Conservation (phyloP, 1,140 invertebrate species). For the Semibalanus balanoides region DNA sequence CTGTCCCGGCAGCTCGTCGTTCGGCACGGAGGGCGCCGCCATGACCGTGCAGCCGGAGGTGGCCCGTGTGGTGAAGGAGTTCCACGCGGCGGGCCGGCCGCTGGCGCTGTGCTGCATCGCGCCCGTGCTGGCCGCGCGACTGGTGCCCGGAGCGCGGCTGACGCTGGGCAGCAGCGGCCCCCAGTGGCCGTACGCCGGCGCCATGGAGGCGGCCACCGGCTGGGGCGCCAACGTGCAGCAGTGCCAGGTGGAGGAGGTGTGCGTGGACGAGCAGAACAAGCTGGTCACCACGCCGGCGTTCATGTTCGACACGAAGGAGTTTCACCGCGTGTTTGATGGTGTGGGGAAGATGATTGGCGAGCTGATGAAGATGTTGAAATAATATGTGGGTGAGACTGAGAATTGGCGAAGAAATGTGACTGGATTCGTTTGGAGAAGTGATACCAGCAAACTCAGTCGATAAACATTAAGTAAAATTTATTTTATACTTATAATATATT, state of each 20-base stretch:
- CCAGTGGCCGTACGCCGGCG: constrained; percentile 42
- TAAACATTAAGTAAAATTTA: too few relatives aligned
- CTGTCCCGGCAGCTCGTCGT: constrained; percentile 36
- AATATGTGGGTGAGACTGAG: too few relatives aligned
- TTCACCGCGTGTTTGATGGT: constrained; percentile 35
- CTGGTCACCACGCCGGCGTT: constrained; percentile 45
- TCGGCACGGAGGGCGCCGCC: constrained; percentile 38
- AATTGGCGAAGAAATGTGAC: too few relatives aligned
- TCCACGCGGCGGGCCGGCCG: constrained; percentile 39
- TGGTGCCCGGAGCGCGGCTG: constrained; percentile 17
- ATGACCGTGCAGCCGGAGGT: constrained; percentile 39
- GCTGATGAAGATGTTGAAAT: constrained; percentile 27
- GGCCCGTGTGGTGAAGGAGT: constrained; percentile 37
- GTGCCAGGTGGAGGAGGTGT: constrained; percentile 33
- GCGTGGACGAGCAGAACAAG: constrained; percentile 36
- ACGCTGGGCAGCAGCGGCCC: constrained; percentile 20
- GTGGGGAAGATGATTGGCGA: constrained; percentile 39
- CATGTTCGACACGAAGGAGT: constrained; percentile 36
- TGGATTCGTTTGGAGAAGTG: too few relatives aligned
- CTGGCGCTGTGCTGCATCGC: constrained; percentile 45
- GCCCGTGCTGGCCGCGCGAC: constrained; percentile 40
- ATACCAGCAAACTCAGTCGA: too few relatives aligned
- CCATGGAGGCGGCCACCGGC: constrained; percentile 34
- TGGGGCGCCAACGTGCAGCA: constrained; percentile 36
- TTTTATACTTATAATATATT: too few relatives aligned